Evolutionary conservation across 2,113 vertebrate species (phyloP), one percentile per base, ranked within the genome.

Genomic region (Syngnathoides biaculeatus): DNA sequence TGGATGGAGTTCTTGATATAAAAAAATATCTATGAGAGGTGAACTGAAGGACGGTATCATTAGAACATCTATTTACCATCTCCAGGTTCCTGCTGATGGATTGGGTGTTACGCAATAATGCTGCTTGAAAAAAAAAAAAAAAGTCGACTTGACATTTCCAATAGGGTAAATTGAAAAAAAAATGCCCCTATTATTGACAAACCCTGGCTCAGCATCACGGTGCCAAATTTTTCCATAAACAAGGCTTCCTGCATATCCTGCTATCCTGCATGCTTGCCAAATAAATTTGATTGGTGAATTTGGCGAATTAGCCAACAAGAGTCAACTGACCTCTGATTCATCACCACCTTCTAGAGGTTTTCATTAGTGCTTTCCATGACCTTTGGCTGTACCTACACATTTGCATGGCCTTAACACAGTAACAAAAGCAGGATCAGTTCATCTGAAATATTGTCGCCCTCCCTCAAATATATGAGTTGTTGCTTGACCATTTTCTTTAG

Each of bases 301-400:
- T 72, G 55, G 72, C 69, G 84, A 83, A 87, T 90, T 85, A 86
- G 68, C 69, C 66, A 10, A n/a, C 76, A 72, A 73, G 59, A 62
- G 59, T 70, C 70, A 2, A 4, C 64, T 73, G 70, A 77, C 72
- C 79, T 67, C 53, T 2, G 52, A 73, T 84, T 84, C 68, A 77
- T 82, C 70, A 15, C 35, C 48, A 43, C 65, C 69, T 69, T 24
- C 48, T 71, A 74, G 58, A 55, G 48, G 48, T 61, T 84, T 80
- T 83, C 73, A 85, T 79, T 71, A 56, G 52, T 47, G 64, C 38
- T 52, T 61, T 71, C 56, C 58, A 20, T 68, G 52, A 81, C 82
- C 59, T 65, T 42, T 48, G 62, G 38, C 62, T 56, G 69, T 45
- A 57, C 70, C 70, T 68, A 64, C 58, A 73, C 24, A 69, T 77